Conservation (phyloP, 2,888 invertebrate genomes). For the Gari tellinella region DNA sequence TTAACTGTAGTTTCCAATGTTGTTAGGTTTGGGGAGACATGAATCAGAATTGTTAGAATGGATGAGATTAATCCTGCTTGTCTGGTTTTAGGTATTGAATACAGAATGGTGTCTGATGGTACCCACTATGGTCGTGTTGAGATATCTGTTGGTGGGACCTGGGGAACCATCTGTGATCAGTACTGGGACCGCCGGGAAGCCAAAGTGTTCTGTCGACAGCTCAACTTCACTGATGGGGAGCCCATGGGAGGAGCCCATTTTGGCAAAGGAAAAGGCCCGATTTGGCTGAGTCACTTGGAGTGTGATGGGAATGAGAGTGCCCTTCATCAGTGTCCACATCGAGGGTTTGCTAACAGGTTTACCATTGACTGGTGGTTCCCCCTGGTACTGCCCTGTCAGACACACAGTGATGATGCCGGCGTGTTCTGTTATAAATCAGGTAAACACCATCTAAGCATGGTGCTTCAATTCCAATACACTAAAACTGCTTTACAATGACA, state of each 20-base stretch:
- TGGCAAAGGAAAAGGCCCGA: slow-evolving; percentile 73
- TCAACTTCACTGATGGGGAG: slow-evolving; percentile 70
- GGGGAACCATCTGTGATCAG: slow-evolving; percentile 91
- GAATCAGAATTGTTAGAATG: too few relatives aligned
- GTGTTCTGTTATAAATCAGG: slow-evolving; percentile 73
- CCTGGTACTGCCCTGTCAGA: slow-evolving; percentile 53
- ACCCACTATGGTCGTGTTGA: slow-evolving; percentile 85
- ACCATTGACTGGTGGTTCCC: slow-evolving; percentile 63
- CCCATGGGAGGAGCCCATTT: slow-evolving; percentile 61
- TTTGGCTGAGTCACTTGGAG: slow-evolving; percentile 77
- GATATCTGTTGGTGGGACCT: slow-evolving; percentile 88
- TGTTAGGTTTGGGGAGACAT: too few relatives aligned
- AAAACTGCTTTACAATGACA: too few relatives aligned
- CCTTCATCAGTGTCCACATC: slow-evolving; percentile 72
- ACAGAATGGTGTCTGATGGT: slow-evolving; percentile 64
- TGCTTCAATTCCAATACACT: too few relatives aligned
- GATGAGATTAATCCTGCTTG: too few relatives aligned
- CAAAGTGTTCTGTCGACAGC: slow-evolving; percentile 85
- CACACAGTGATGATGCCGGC: slow-evolving; percentile 72
- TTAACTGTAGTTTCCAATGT: too few relatives aligned
- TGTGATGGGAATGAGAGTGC: slow-evolving; percentile 70
- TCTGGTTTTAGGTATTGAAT: slow-evolving; percentile 58
- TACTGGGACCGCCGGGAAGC: slow-evolving; percentile 89
- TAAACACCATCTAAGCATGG: too few relatives aligned
- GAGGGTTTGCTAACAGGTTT: slow-evolving; percentile 68